These are phyloP conservation scores for Acanthurus leucopareius DNA, from an alignment of 2,797 vertebrate genomes.

Conservation along the genomic window DNA sequence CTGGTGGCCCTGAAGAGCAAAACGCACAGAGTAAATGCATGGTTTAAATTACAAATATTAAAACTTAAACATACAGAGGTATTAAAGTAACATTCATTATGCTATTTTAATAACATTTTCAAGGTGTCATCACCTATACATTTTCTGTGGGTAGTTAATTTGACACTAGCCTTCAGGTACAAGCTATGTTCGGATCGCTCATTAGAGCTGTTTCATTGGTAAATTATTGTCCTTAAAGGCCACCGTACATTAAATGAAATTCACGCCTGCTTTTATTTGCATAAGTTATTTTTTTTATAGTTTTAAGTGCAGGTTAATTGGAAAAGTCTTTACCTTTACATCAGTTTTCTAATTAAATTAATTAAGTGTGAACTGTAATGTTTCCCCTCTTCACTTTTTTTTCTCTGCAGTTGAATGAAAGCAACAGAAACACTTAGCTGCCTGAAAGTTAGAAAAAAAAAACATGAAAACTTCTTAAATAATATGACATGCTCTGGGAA, in stretches of 20 bases:
- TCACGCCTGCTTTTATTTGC: neutral
- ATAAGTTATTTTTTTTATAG: neutral
- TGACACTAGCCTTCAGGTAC: neutral
- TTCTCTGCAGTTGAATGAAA: conserved; percentile 23
- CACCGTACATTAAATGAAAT: neutral
- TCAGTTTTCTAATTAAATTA: neutral
- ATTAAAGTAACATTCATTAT: neutral
- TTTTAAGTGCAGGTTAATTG: conserved; percentile 14
- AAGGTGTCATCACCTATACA: neutral
- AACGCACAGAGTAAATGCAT: neutral
- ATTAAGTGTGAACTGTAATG: neutral
- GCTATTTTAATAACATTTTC: neutral
- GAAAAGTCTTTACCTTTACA: neutral
- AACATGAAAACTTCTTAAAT: conserved; percentile 30
- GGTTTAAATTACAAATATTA: neutral
- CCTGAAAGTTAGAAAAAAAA: conserved; percentile 39
- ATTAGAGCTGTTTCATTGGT: neutral
- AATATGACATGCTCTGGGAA: conserved; percentile 41
- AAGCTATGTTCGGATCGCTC: neutral
- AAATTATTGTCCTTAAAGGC: conserved; percentile 32
- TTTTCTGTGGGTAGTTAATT: neutral
- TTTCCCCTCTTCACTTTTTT: neutral
- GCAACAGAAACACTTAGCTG: conserved; percentile 27
- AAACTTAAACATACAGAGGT: neutral
- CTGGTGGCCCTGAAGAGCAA: conserved; percentile 27